A percentile compares a stretch with the other conserved stretches of the same genome.
These are phyloP conservation scores for Gnathonemus longibarbis DNA, from an alignment of 2,113 vertebrate species.

Conservation along the genomic window DNA sequence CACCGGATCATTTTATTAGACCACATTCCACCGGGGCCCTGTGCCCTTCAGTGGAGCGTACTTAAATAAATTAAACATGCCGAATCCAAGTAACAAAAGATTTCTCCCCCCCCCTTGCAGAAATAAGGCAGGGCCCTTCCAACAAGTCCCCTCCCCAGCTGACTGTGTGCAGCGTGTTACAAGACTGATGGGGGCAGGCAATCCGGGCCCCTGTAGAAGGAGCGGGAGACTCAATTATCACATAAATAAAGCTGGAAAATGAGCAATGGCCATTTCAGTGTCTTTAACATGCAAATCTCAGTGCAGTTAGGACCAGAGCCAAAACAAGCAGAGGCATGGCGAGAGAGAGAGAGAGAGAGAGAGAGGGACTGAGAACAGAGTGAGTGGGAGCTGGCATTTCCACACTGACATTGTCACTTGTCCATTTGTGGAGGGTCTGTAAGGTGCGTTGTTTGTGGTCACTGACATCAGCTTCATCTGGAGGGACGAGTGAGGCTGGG, in stretches of 20 bases:
- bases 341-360: neutral
- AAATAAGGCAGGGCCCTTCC: neutral
- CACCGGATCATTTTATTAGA: neutral
- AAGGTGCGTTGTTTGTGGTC: neutral
- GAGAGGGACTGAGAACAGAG: neutral
- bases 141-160: neutral
- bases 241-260: neutral
- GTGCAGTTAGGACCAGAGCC: constrained; percentile 3
- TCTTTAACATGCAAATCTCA: constrained; percentile 20
- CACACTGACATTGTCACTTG: neutral
- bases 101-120: neutral
- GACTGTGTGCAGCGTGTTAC: neutral
- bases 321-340: neutral
- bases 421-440: neutral
- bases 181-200: neutral
- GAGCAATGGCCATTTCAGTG: neutral
- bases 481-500: too few relatives aligned
- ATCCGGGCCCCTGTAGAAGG: neutral
- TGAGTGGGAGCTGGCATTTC: neutral
- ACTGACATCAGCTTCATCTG: neutral
- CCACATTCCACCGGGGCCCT: neutral
- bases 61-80: constrained; percentile 16
- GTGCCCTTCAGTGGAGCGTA: neutral
- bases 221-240: neutral
- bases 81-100: neutral